Base-by-base conservation (phyloP, 2,113 vertebrate genomes). In the Oreochromis tanganicae region DNA sequence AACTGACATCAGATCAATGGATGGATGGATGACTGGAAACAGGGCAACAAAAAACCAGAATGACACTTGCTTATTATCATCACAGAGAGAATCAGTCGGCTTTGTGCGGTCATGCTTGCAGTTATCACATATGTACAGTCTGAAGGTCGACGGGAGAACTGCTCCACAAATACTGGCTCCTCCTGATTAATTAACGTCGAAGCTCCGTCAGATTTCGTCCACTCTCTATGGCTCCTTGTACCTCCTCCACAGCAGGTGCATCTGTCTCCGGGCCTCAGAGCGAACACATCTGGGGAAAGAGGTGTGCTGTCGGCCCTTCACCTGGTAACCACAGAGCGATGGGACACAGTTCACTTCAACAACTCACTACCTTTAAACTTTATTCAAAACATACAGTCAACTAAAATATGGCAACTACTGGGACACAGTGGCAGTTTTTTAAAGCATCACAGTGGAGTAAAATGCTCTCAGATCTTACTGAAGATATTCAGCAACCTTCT, bases 311-410 rank as follows among this genome's bases (percentile, higher is more conserved):
- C 9, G n/a, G 6, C 54, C 29, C 54, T 93, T 96, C 94, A 96
- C 96, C 96, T 97, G 88, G 94, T 95, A 87, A 57, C 89, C 56
- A 94, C 17, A 75, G 9, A 92, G 36, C 13, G 87, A 73, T 19
- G 2, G 8, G 16, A 85, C 6, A 29, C 27, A 27, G 38, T 48
- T 81, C 24, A 73, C 19, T 32, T 61, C n/a, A 32, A 29, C 55
- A 46, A 55, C 10, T 43, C 24, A 12, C 7, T 29, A 63, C 34
- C 16, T 52, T 52, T 52, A 50, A 52, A 32, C 27, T 52, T 78
- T 52, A 2, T 78, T 52, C 1, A 50, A 50, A 78, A 78, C 12
- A 4, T 78, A 50, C 27, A 78, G 71, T 78, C 24, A 78, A 50
- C 71, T 50, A 50, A 78, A 78, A 50, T 32, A 78, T 50, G 27